Conservation (phyloP, 2,888 invertebrate genomes). For the Seira sanloemensis region DNA sequence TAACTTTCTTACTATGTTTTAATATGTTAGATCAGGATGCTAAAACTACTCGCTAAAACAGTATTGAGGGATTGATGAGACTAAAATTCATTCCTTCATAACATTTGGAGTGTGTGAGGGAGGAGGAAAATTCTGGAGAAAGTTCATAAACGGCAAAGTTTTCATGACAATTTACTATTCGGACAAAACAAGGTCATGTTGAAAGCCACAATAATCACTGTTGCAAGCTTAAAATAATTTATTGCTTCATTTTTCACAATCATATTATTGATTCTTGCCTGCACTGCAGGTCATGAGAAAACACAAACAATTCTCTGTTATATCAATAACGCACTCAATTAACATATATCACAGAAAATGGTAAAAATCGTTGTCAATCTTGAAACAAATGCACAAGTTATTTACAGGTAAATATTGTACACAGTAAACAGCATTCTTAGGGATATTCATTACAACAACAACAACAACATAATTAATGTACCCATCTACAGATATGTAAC, state of each 20-base stretch:
- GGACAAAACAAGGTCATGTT: neutral
- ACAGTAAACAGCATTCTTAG: no score
- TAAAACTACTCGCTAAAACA: no score
- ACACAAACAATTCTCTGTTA: constrained; percentile 1
- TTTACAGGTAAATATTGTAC: neutral
- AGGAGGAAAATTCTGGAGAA: no score
- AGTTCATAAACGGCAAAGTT: constrained; percentile 9
- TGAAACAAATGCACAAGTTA: neutral
- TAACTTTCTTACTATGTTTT: no score
- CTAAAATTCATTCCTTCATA: no score
- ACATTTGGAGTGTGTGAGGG: no score
- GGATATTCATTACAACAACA: neutral
- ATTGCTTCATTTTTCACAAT: neutral
- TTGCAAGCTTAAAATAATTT: neutral
- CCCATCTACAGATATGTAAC: neutral
- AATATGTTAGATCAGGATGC: no score
- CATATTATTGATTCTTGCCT: neutral
- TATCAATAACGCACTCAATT: constrained; percentile 40
- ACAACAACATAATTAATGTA: neutral
- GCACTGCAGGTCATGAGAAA: neutral
- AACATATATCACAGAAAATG: constrained; percentile 63
- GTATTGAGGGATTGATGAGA: no score
- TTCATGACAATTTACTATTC: constrained; percentile 24
- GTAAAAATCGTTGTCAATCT: constrained; percentile 30
- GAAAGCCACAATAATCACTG: neutral